Percentiles rank a stretch among this genome's conserved stretches.
These are phyloP conservation scores for Heliconius eleuchia DNA, from an alignment of 1,140 invertebrate species.

Conservation along the genomic window DNA sequence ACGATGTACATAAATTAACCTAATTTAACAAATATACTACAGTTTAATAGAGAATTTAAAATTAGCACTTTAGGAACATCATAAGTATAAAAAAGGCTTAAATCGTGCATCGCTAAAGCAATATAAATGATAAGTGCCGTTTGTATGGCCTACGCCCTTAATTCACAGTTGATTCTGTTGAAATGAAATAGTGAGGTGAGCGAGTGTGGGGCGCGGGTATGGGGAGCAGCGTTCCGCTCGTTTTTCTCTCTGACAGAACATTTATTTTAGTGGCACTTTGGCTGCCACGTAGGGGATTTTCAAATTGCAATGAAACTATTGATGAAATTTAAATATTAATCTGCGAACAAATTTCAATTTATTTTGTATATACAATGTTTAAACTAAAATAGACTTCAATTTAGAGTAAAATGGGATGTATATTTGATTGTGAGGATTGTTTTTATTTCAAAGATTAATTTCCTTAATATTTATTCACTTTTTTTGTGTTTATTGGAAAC, in stretches of 20 bases:
- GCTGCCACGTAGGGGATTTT: slow-evolving; percentile 69
- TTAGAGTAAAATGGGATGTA: background rate
- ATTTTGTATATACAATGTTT: slow-evolving; percentile 3
- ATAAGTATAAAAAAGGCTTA: slow-evolving; percentile 29
- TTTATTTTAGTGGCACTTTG: slow-evolving; percentile 78
- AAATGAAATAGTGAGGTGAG: slow-evolving; percentile 62
- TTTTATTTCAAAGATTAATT: background rate
- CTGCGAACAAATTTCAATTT: slow-evolving; percentile 20
- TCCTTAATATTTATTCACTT: background rate
- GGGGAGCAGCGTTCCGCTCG: slow-evolving; percentile 63
- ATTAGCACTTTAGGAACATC: background rate
- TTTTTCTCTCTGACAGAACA: slow-evolving; percentile 79
- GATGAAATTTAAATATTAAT: slow-evolving; percentile 42
- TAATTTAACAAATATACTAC: background rate
- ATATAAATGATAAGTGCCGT: slow-evolving; percentile 42
- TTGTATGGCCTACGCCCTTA: slow-evolving; percentile 46
- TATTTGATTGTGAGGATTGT: background rate
- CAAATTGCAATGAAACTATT: slow-evolving; percentile 72
- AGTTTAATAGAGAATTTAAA: background rate
- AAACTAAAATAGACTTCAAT: background rate
- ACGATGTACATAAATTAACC: too few relatives aligned
- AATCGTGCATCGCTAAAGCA: slow-evolving; percentile 38
- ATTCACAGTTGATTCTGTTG: slow-evolving; percentile 63
- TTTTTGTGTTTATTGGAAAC: background rate
- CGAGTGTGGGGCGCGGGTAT: slow-evolving; percentile 45